Conservation (phyloP, 2,797 vertebrate genomes). For the Eulemur rubriventer region DNA sequence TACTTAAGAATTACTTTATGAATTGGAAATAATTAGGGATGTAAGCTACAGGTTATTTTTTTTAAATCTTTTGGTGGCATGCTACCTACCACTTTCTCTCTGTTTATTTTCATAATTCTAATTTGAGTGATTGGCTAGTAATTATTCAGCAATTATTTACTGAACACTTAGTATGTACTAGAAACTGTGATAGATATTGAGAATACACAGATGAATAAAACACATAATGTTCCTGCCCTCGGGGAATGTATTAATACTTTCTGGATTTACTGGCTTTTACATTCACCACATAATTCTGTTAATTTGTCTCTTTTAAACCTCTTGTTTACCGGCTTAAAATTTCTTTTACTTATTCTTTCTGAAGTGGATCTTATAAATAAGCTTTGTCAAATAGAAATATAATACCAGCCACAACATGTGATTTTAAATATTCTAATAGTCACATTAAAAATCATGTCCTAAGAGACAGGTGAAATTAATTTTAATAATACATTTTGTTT, state of each 20-base stretch:
- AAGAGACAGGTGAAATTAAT: background rate
- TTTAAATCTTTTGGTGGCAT: background rate
- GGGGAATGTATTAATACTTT: background rate
- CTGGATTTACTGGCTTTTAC: background rate
- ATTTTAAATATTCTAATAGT: slow-evolving; percentile 6
- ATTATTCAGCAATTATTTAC: background rate
- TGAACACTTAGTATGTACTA: background rate
- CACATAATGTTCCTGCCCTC: background rate
- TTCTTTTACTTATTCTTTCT: background rate
- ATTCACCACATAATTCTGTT: background rate
- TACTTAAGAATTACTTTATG: background rate
- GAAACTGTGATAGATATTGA: background rate
- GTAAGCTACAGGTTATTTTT: background rate
- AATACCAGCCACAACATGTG: background rate
- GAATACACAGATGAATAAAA: background rate
- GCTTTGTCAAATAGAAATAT: background rate
- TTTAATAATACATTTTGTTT: background rate
- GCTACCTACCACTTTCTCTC: background rate
- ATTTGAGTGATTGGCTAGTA: background rate
- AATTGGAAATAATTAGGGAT: background rate
- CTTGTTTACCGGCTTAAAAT: background rate
- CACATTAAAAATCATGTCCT: background rate
- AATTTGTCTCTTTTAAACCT: background rate
- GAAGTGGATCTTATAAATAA: background rate
- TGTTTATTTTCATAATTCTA: background rate